A percentile compares a stretch with the other conserved stretches of the same genome.
Conservation (phyloP, 2,888 invertebrate genomes). For the Lepidocyrtinus sp. region DNA sequence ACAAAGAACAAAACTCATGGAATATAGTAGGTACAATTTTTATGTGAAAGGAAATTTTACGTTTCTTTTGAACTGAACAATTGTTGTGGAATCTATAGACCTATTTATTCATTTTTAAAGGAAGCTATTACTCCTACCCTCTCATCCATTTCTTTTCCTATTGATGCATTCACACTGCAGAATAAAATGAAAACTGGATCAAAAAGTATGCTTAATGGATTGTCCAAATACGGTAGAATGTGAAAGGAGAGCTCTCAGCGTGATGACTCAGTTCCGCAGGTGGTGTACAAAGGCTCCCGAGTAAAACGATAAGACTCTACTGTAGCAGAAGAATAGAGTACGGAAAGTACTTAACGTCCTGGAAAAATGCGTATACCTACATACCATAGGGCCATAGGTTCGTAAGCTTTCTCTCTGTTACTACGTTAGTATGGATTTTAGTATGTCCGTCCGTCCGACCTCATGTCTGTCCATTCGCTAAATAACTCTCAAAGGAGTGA, state of each 20-base stretch:
- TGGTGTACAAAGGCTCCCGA: neutral
- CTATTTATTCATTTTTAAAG: neutral
- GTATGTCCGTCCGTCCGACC: too few relatives aligned
- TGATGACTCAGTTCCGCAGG: neutral
- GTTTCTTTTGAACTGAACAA: neutral
- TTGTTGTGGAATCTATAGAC: neutral
- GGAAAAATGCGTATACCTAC: neutral
- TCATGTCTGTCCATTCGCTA: too few relatives aligned
- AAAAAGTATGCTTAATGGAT: slow-evolving; percentile 7
- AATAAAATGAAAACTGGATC: slow-evolving; percentile 17
- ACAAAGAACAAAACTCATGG: too few relatives aligned
- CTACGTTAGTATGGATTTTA: neutral
- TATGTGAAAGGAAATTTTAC: neutral
- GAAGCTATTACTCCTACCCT: neutral
- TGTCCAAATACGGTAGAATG: slow-evolving; percentile 3
- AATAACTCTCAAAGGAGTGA: too few relatives aligned
- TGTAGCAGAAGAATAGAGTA: too few relatives aligned
- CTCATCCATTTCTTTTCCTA: neutral
- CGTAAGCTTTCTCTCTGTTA: neutral
- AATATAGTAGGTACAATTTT: too few relatives aligned
- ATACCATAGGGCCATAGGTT: too few relatives aligned
- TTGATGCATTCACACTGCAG: neutral
- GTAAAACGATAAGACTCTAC: too few relatives aligned
- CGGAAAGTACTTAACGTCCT: neutral
- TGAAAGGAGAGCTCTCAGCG: neutral